Base-by-base conservation (phyloP, 1,140 invertebrate genomes). In the Drosophila kikkawai region DNA sequence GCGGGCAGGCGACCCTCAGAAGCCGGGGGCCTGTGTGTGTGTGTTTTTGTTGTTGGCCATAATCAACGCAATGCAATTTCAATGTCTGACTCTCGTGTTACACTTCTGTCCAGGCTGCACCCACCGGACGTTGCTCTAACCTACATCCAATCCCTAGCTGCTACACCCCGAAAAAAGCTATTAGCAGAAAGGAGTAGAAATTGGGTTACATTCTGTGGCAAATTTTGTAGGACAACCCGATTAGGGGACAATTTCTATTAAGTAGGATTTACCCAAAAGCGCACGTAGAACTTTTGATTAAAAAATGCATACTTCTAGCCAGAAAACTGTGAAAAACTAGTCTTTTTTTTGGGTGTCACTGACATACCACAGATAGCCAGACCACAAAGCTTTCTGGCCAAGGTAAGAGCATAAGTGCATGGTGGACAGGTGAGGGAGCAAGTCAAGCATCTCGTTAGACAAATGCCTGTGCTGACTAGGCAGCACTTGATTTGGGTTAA, bases 1-100 rank as follows among this genome's bases (percentile, higher is more conserved):
- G 85, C 81, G 51, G 51, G 51, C 78, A 57, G 42, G 39, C 65
- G 58, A 53, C 64, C 45, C 50, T 53, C 44, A 44, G 55, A 55
- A 44, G 42, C 82, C 59, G 45, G 29, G 34, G 41, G 17, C 22
- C 37, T 65, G 84, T 70, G 50, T 60, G 84, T 69, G 50, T 75
- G 61, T 44, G 66, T 80, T 59, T 59, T 82, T 84, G 85, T 65
- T 87, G 80, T 69, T 55, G 71, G 63, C 75, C 75, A 68, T 75
- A 90, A 90, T 90, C 86, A 90, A 85, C 61, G 82, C 86, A 90
- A 90, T 90, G 85, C 85, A 90, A 90, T 90, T 90, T 80, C 86
- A 90, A 90, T 90, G 85, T 90, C 85, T 82, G 79, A 74, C 85
- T 78, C 79, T 88, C 81, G 80, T 75, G 74, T 84, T 88, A 81